Conservation (phyloP, 2,797 vertebrate genomes). For the Cyprinodon diabolis region DNA sequence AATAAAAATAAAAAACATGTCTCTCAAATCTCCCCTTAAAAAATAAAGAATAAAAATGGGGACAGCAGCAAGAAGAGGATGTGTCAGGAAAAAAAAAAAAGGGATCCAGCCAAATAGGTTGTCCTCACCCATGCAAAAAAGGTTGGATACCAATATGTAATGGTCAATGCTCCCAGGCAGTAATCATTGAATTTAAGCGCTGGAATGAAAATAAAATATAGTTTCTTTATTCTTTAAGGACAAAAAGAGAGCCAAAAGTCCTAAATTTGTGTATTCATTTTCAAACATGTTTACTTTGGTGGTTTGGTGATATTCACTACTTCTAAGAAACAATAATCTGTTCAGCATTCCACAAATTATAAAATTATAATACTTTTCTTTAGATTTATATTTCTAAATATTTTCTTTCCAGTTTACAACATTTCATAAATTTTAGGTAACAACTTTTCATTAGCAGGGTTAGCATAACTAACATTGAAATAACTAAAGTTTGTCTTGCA, state of each 20-base stretch:
- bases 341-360: neutral
- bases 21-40: constrained; percentile 36
- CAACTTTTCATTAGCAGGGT: no score
- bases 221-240: no score
- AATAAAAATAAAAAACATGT: constrained; percentile 40
- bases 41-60: constrained; percentile 14
- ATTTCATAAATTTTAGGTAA: no score
- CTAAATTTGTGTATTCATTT: neutral
- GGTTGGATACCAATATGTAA: neutral
- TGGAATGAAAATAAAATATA: neutral
- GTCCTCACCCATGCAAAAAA: neutral
- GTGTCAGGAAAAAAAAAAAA: neutral
- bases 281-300: neutral
- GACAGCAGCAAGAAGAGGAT: constrained; percentile 2
- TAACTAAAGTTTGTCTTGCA: no score
- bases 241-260: neutral
- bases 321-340: neutral
- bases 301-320: neutral
- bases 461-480: no score
- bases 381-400: no score
- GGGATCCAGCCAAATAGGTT: neutral
- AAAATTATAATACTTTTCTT: neutral
- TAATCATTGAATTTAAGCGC: neutral
- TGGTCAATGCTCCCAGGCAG: no score
- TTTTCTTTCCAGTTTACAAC: no score